Percentiles rank a stretch among this genome's conserved stretches.
Evolutionary conservation across 1,140 invertebrate genomes (phyloP).

Genomic region (Neodiprion lecontei): DNA sequence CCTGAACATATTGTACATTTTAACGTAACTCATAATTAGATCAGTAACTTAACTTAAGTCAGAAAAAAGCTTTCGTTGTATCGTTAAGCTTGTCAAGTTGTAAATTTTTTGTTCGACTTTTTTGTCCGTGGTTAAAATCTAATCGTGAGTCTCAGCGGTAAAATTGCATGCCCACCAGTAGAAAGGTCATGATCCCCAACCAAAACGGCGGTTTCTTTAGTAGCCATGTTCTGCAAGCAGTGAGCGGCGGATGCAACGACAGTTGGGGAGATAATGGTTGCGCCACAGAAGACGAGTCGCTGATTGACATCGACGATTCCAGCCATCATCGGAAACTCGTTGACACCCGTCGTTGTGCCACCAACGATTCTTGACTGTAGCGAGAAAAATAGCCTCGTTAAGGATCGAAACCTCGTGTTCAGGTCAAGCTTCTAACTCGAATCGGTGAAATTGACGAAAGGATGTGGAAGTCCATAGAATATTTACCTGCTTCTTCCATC

Average conservation of each 20-base stretch:
- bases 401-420: too few species aligned
- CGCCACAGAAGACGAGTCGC: slow-evolving; percentile 67
- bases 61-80: neutral
- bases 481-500: slow-evolving; percentile 63
- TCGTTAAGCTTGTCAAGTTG: too few species aligned
- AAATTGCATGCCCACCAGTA: slow-evolving; percentile 37
- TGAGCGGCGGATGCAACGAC: slow-evolving; percentile 77
- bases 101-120: too few species aligned
- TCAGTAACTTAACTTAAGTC: neutral
- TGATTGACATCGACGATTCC: slow-evolving; percentile 59
- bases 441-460: too few species aligned
- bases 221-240: slow-evolving; percentile 55
- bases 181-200: slow-evolving; percentile 65
- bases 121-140: neutral
- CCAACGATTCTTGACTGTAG: slow-evolving; percentile 68
- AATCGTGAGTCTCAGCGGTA: neutral
- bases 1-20: slow-evolving; percentile 40
- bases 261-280: slow-evolving; percentile 66
- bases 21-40: neutral
- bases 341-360: slow-evolving; percentile 64
- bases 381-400: neutral
- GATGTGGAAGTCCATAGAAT: neutral
- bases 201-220: slow-evolving; percentile 52
- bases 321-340: slow-evolving; percentile 74
- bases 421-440: too few species aligned